These are phyloP conservation scores for Macaca nemestrina DNA, from an alignment of 2,113 vertebrate species.

Conservation along the genomic window DNA sequence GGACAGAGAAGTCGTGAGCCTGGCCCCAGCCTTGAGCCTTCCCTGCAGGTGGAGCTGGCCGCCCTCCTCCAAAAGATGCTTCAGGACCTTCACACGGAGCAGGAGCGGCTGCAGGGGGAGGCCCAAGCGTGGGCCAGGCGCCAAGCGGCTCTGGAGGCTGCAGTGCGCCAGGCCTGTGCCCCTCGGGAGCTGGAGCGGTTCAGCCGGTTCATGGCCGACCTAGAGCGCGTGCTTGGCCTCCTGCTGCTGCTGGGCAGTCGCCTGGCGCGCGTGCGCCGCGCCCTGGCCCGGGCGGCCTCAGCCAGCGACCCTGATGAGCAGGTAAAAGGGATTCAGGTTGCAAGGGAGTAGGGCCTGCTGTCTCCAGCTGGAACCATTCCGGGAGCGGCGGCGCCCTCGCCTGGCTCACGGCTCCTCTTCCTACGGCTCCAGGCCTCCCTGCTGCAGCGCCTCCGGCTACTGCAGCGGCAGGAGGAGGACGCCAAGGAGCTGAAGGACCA, in stretches of 20 bases:
- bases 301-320: conserved; percentile 90
- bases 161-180: conserved; percentile 84
- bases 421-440: conserved; percentile 87
- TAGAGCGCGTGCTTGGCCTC: conserved; percentile 95
- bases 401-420: neutral
- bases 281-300: conserved; percentile 87
- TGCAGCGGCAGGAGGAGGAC: conserved; percentile 93
- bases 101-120: conserved; percentile 79
- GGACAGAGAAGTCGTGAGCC: neutral
- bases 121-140: conserved; percentile 75
- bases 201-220: conserved; percentile 91
- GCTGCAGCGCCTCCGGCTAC: conserved; percentile 89
- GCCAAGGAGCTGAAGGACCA: conserved; percentile 96
- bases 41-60: conserved; percentile 85
- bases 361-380: fast-evolving
- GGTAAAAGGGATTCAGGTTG: conserved; percentile 81
- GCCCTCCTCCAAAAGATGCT: conserved; percentile 83
- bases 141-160: conserved; percentile 79
- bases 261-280: conserved; percentile 91
- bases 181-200: conserved; percentile 91
- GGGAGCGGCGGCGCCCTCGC: fast-evolving
- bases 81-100: conserved; percentile 78
- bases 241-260: conserved; percentile 93
- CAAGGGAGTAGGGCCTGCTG: neutral
- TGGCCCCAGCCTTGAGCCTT: neutral